A percentile compares a stretch with the other conserved stretches of the same genome.
Conservation (phyloP, 23 tunicate species). For the Ascidia mentula region DNA sequence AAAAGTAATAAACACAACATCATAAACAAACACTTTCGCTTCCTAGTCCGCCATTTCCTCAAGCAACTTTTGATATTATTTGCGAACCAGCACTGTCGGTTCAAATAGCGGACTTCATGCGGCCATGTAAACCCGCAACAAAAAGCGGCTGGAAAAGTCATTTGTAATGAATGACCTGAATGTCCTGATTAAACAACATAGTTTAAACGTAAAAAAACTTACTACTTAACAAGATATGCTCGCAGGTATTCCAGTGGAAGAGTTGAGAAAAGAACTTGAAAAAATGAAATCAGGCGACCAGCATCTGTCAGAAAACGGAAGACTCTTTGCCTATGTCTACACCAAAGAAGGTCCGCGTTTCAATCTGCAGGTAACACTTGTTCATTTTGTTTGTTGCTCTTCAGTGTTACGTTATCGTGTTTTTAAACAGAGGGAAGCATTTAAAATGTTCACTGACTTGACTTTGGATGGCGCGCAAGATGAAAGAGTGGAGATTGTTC, state of each 20-base stretch:
- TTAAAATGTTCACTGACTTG: slow-evolving; percentile 58
- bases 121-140: too few relatives aligned
- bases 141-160: too few relatives aligned
- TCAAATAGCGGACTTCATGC: too few relatives aligned
- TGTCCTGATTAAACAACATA: too few relatives aligned
- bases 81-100: too few relatives aligned
- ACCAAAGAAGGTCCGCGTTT: slow-evolving; percentile 69
- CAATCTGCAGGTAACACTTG: slow-evolving; percentile 53
- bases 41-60: too few relatives aligned
- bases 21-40: too few relatives aligned
- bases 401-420: background rate
- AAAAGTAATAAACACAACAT: too few relatives aligned
- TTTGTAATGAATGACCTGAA: too few relatives aligned
- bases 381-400: background rate
- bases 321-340: slow-evolving; percentile 90
- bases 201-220: too few relatives aligned
- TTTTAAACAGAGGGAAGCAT: slow-evolving; percentile 89
- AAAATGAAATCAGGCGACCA: slow-evolving; percentile 49
- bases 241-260: slow-evolving; percentile 50
- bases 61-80: too few relatives aligned
- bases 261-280: slow-evolving; percentile 45
- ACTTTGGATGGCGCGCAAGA: slow-evolving; percentile 24
- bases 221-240: too few relatives aligned
- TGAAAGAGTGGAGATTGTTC: slow-evolving; percentile 31
- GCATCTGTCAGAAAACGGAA: slow-evolving; percentile 51